Percentiles rank a stretch among this genome's conserved stretches.
These are phyloP conservation scores for Zootermopsis nevadensis DNA, from an alignment of 2,888 invertebrate species.

Conservation along the genomic window DNA sequence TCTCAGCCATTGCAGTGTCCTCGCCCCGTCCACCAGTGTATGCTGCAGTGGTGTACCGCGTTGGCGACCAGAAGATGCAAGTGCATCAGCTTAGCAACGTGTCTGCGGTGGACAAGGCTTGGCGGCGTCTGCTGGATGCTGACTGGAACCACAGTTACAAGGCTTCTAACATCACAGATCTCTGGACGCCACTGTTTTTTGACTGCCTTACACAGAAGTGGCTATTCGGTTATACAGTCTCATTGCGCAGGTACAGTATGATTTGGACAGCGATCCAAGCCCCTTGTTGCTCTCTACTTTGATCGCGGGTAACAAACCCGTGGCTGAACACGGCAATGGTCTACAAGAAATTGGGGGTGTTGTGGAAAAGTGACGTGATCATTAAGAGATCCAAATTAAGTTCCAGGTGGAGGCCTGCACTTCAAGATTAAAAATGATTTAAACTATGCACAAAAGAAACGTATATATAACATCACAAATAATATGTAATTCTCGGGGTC, in stretches of 20 bases:
- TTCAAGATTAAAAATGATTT: too few species aligned
- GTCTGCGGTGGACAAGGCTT: not conserved
- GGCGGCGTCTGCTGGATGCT: constrained; percentile 55
- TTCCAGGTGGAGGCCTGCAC: too few species aligned
- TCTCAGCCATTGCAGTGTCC: constrained; percentile 65
- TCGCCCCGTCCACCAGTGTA: constrained; percentile 67
- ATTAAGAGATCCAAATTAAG: too few species aligned
- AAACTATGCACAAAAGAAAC: too few species aligned
- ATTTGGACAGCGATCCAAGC: constrained; percentile 58
- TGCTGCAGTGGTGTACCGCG: constrained; percentile 57
- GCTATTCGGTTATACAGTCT: constrained; percentile 60
- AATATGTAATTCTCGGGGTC: too few species aligned
- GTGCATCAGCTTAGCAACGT: constrained; percentile 56
- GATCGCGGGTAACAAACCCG: not conserved
- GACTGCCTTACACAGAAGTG: constrained; percentile 61
- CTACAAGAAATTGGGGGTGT: too few species aligned
- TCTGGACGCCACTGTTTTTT: constrained; percentile 62
- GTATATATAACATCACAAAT: too few species aligned
- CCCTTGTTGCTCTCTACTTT: not conserved
- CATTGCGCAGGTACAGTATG: constrained; percentile 49
- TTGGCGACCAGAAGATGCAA: constrained; percentile 58
- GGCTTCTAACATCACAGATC: constrained; percentile 56
- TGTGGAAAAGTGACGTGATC: too few species aligned
- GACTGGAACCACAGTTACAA: constrained; percentile 59
- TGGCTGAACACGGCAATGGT: not conserved